Conservation (phyloP, 2,113 vertebrate species). For the Suncus etruscus region DNA sequence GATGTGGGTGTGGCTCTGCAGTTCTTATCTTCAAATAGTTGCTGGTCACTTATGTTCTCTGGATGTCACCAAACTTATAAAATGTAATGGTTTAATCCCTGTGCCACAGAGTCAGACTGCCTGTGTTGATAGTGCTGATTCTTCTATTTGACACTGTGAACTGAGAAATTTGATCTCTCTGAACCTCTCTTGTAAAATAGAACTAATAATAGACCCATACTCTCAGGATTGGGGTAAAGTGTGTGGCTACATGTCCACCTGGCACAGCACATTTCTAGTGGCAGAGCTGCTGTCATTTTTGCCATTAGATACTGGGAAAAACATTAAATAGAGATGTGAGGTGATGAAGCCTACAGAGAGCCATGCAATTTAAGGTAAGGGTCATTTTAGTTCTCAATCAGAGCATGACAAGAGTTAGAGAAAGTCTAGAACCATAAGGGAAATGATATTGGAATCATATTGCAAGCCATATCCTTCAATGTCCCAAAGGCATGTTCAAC, state of each 20-base stretch:
- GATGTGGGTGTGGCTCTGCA: too few relatives aligned
- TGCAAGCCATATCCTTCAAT: neutral
- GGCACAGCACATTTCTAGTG: neutral
- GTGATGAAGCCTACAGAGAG: neutral
- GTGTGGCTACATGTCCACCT: neutral
- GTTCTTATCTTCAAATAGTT: neutral
- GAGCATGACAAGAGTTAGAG: neutral
- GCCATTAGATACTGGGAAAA: neutral
- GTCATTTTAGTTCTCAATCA: slow-evolving; percentile 11
- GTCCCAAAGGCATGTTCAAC: neutral
- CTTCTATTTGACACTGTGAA: neutral
- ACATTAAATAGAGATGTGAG: neutral
- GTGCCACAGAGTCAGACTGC: neutral
- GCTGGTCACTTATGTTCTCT: slow-evolving; percentile 14
- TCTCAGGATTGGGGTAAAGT: neutral
- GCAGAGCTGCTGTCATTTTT: neutral
- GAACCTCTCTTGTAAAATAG: slow-evolving; percentile 10
- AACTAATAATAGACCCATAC: neutral
- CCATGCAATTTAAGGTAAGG: neutral
- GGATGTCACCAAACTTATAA: neutral
- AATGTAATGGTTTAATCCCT: neutral
- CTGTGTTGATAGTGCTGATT: neutral
- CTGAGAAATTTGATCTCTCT: neutral
- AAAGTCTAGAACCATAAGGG: neutral
- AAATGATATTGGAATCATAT: neutral